phyloP scores from a whole-genome alignment of 2,797 vertebrate species.

The Meriones psammophilus region DNA sequence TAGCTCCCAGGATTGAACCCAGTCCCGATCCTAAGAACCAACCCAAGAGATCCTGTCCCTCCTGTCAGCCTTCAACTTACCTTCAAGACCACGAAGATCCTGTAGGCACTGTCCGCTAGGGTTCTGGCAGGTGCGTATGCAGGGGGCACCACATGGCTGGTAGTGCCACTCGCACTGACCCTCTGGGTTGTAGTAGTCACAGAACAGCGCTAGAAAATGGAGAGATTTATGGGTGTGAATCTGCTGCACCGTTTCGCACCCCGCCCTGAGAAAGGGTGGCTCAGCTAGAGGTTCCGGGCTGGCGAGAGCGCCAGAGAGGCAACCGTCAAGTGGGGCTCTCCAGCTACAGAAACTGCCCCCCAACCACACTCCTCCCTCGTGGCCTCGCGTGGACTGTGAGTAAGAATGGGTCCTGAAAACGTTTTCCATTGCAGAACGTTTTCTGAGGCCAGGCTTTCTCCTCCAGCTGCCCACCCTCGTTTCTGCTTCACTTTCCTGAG shows the following conservation, averaged over 20 bases:
- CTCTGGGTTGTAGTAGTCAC: slow-evolving; percentile 94
- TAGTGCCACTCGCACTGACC: slow-evolving; percentile 96
- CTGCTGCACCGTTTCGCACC: not conserved
- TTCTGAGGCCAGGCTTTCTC: not conserved
- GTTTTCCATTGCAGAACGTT: not conserved
- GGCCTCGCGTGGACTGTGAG: not conserved
- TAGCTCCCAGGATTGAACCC: not conserved
- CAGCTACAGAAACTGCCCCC: not conserved
- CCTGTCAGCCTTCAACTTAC: slow-evolving; percentile 84
- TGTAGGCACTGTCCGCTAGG: slow-evolving; percentile 91
- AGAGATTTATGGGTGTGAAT: not conserved
- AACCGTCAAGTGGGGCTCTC: not conserved
- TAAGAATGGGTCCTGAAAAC: no score
- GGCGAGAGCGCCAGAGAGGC: no score
- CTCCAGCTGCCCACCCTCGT: accelerated
- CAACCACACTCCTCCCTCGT: accelerated
- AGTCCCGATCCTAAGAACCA: not conserved
- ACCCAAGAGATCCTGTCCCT: not conserved
- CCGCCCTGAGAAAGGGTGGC: not conserved
- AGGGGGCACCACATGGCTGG: slow-evolving; percentile 93
- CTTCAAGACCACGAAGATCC: slow-evolving; percentile 92
- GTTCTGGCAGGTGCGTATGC: slow-evolving; percentile 95
- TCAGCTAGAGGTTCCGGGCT: no score
- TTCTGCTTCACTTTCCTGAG: no score
- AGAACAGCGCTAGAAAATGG: slow-evolving; percentile 93